These are phyloP conservation scores for Plecotus auritus DNA, from an alignment of 2,113 vertebrate genomes.

Conservation along the genomic window DNA sequence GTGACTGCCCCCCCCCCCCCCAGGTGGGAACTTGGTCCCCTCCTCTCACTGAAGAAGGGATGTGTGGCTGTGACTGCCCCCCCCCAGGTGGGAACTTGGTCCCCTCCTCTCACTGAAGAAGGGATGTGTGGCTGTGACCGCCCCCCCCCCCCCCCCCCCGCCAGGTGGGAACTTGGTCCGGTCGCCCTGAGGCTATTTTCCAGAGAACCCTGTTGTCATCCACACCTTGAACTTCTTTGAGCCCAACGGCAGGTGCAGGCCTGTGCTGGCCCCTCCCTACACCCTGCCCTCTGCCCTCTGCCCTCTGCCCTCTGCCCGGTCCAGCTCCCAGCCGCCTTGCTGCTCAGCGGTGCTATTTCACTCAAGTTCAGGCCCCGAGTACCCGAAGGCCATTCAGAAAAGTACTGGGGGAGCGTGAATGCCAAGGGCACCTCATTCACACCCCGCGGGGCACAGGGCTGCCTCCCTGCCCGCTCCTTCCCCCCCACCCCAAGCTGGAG, in stretches of 20 bases:
- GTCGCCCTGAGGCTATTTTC: background rate
- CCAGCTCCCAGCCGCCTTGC: background rate
- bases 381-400: background rate
- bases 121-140: background rate
- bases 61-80: too few relatives aligned
- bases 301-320: rapidly evolving
- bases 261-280: too few relatives aligned
- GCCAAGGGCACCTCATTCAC: background rate
- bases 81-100: too few relatives aligned
- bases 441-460: background rate
- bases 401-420: background rate
- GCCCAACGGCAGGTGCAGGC: too few relatives aligned
- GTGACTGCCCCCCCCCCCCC: too few relatives aligned
- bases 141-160: too few relatives aligned
- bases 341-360: background rate
- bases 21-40: too few relatives aligned
- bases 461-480: too few relatives aligned
- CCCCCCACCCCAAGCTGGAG: rapidly evolving
- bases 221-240: background rate
- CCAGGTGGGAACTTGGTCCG: background rate
- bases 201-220: background rate
- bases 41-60: too few relatives aligned
- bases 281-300: background rate
- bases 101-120: background rate
- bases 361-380: background rate